These are phyloP conservation scores for Archaeoteleia sp. DNA, from an alignment of 2,888 invertebrate genomes.

Conservation along the genomic window DNA sequence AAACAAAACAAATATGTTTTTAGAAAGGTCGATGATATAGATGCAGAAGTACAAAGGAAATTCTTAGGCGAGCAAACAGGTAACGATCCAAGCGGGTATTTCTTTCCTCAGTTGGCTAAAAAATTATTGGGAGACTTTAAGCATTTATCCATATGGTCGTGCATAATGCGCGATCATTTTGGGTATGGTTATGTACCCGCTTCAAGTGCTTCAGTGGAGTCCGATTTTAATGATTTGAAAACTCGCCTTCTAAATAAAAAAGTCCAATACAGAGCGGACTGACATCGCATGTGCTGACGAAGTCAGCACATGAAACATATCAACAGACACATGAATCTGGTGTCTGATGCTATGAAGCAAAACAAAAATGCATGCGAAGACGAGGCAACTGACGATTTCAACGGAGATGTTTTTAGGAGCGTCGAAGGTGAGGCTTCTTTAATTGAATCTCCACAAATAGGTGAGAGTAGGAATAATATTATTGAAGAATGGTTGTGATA, in stretches of 20 bases:
- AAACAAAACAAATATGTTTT: too few species aligned
- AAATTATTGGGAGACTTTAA: conserved; percentile 9
- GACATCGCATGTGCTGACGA: too few species aligned
- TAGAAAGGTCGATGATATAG: background rate
- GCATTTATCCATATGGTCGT: conserved; percentile 20
- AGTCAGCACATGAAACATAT: conserved; percentile 6
- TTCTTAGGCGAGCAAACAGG: background rate
- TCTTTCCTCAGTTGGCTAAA: conserved; percentile 10
- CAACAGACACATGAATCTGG: background rate
- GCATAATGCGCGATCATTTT: conserved; percentile 1
- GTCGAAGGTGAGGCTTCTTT: too few species aligned
- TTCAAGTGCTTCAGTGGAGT: conserved; percentile 28
- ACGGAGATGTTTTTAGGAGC: too few species aligned
- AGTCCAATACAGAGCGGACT: background rate
- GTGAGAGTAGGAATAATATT: too few species aligned
- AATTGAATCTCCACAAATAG: too few species aligned
- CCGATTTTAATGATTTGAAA: conserved; percentile 32
- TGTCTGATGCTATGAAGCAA: too few species aligned
- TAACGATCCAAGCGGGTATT: conserved; percentile 4
- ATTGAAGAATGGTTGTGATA: too few species aligned
- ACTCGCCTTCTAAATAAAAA: background rate
- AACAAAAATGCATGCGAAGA: background rate
- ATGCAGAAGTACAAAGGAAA: background rate
- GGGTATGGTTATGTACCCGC: conserved; percentile 31
- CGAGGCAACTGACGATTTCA: too few species aligned